These are phyloP conservation scores for Thelaira solivaga DNA, from an alignment of 2,888 invertebrate genomes.

Conservation along the genomic window DNA sequence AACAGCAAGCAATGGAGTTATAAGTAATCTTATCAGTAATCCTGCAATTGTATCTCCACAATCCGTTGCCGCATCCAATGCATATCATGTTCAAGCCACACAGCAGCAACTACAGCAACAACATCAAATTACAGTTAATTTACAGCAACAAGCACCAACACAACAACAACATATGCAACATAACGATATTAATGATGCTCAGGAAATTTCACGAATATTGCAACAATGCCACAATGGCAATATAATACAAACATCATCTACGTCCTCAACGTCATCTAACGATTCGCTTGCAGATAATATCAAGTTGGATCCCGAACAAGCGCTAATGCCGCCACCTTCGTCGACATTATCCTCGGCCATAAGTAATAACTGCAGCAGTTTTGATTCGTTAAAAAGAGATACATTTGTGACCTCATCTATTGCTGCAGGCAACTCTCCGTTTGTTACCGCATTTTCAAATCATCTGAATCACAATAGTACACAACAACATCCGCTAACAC, in stretches of 20 bases:
- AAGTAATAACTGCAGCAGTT: slow-evolving; percentile 63
- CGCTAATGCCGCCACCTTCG: slow-evolving; percentile 56
- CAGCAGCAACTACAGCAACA: slow-evolving; percentile 37
- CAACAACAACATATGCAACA: slow-evolving; percentile 57
- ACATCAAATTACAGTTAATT: slow-evolving; percentile 14
- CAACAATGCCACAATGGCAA: slow-evolving; percentile 76
- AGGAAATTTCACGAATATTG: slow-evolving; percentile 76
- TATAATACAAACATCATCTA: slow-evolving; percentile 35
- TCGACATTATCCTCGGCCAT: slow-evolving; percentile 22
- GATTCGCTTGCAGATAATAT: slow-evolving; percentile 33
- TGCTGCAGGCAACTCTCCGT: slow-evolving; percentile 49
- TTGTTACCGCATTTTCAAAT: slow-evolving; percentile 59
- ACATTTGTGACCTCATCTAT: slow-evolving; percentile 37
- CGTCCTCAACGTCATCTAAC: slow-evolving; percentile 1
- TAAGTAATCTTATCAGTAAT: slow-evolving; percentile 26
- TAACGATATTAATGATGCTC: slow-evolving; percentile 76
- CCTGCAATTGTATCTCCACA: slow-evolving; percentile 26
- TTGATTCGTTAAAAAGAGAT: slow-evolving; percentile 69
- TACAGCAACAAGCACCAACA: slow-evolving; percentile 24
- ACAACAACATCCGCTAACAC: slow-evolving; percentile 23
- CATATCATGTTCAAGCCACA: slow-evolving; percentile 24
- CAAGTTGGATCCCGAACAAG: slow-evolving; percentile 61
- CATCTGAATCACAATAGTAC: slow-evolving; percentile 46
- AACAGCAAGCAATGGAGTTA: slow-evolving; percentile 33
- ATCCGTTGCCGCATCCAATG: slow-evolving; percentile 2